Evolutionary conservation across 2,888 invertebrate species (phyloP).

Genomic region (Hirudinaria manillensis): DNA sequence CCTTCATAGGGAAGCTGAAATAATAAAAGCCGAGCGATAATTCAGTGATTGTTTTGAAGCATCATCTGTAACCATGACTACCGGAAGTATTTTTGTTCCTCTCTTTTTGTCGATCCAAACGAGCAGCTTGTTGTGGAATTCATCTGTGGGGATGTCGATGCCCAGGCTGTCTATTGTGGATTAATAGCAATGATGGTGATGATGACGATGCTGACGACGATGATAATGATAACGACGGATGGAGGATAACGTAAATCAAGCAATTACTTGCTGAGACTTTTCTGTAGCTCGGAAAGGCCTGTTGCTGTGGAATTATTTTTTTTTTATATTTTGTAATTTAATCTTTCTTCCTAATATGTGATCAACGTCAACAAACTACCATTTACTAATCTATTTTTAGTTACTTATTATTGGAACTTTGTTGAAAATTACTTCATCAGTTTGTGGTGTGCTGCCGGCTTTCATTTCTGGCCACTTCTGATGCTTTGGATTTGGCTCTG

Average conservation of each 20-base stretch:
- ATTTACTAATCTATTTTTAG: too few species aligned
- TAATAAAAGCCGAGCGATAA: background rate
- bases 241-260: too few species aligned
- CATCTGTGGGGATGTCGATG: constrained; percentile 13
- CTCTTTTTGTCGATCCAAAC: background rate
- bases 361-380: too few species aligned
- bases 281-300: too few species aligned
- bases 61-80: background rate
- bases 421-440: background rate
- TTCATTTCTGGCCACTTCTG: constrained; percentile 13
- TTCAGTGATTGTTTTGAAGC: background rate
- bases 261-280: too few species aligned
- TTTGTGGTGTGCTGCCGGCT: background rate
- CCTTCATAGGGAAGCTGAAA: background rate
- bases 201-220: too few species aligned
- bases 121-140: background rate
- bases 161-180: background rate
- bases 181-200: too few species aligned
- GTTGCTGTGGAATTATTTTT: too few species aligned
- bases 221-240: too few species aligned
- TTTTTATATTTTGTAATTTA: too few species aligned
- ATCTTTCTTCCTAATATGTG: too few species aligned
- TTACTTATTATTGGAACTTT: too few species aligned
- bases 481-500: background rate
- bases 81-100: constrained; percentile 1